A percentile compares a stretch with the other conserved stretches of the same genome.
phyloP scores from a whole-genome alignment of 2,888 invertebrate genomes.

The Epinotia bilunana region DNA sequence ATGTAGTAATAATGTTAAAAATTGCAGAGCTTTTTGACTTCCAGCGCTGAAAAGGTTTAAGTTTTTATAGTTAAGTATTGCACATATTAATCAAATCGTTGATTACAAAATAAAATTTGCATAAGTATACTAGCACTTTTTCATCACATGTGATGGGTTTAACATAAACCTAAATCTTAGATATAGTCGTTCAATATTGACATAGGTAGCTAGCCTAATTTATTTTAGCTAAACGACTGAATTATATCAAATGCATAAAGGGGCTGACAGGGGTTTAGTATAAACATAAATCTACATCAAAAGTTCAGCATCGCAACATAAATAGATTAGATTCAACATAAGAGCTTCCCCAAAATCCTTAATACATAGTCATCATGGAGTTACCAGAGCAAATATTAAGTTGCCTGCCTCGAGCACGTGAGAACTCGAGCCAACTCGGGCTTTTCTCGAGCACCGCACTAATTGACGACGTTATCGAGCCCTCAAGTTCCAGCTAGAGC shows the following conservation, averaged over 20 bases:
- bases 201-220: background rate
- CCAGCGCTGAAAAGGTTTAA: no score
- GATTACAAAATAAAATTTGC: no score
- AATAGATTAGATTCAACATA: slow-evolving; percentile 14
- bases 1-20: no score
- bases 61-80: no score
- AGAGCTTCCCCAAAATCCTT: slow-evolving; percentile 4
- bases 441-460: slow-evolving; percentile 60
- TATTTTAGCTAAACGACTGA: background rate
- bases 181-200: no score
- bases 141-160: no score
- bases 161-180: no score
- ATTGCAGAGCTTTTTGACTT: no score
- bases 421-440: slow-evolving; percentile 47
- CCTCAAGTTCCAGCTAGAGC: slow-evolving; percentile 65
- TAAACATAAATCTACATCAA: background rate
- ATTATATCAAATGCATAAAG: background rate
- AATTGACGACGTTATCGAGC: slow-evolving; percentile 79
- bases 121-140: no score
- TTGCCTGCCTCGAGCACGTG: slow-evolving; percentile 42
- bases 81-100: no score
- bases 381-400: slow-evolving; percentile 42
- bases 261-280: background rate
- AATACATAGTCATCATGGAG: slow-evolving; percentile 18
- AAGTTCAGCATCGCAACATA: background rate